A percentile compares a stretch with the other conserved stretches of the same genome.
Conservation (phyloP, 2,888 invertebrate species). For the Atethmia centrago region DNA sequence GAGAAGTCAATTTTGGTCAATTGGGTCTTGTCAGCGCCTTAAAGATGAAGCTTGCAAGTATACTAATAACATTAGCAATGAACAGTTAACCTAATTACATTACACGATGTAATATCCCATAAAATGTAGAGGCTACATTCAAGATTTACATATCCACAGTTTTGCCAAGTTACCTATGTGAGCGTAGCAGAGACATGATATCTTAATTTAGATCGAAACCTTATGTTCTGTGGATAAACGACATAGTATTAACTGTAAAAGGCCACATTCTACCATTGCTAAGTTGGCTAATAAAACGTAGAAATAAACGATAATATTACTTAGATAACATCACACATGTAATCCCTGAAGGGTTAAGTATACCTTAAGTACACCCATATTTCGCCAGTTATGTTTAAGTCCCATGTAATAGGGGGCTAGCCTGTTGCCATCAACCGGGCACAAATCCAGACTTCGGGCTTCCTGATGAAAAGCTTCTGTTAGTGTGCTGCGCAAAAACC, state of each 20-base stretch:
- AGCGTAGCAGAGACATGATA: constrained; percentile 16
- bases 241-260: not conserved
- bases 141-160: constrained; percentile 52
- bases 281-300: not conserved
- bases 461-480: no score
- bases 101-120: constrained; percentile 45
- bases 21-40: no score
- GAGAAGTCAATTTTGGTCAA: no score
- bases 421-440: no score
- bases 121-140: constrained; percentile 46
- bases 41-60: constrained; percentile 40
- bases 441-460: no score
- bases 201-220: constrained; percentile 42
- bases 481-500: no score
- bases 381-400: no score
- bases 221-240: constrained; percentile 17
- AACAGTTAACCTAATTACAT: constrained; percentile 64
- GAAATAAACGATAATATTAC: not conserved
- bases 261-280: not conserved
- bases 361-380: no score
- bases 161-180: not conserved
- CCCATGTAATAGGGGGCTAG: no score
- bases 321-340: no score
- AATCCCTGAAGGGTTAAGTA: no score
- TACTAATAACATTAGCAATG: constrained; percentile 41